Evolutionary conservation across 2,888 invertebrate genomes (phyloP), one percentile per base, ranked within the genome.

Genomic region (Punctoribates punctum): DNA sequence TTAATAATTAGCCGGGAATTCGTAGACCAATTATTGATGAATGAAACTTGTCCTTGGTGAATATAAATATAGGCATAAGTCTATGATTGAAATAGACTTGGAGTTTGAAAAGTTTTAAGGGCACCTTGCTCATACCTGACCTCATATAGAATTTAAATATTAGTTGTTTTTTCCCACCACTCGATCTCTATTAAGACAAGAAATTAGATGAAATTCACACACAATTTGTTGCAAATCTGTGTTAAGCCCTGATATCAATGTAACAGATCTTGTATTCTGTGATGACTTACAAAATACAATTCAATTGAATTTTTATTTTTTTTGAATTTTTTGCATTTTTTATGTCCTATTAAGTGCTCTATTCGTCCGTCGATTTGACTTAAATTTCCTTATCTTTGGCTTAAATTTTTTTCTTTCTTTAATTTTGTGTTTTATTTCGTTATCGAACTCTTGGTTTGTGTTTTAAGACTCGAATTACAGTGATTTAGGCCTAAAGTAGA

Each of bases 401-500:
- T 54, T 54, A 17, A 20, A 20, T 54, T 20, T 3, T 48, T n/a
- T 54, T 54, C 20, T 20, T 54, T 20, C n/a, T 54, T 54, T 20
- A 48, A 48, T 11, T 13, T 20, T 54, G 6, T 8, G 54, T 54
- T 54, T 54, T 54, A 34, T 54, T 13, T 48, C n/a, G 5, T 17
- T 17, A 48, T 17, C 5, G 3, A 48, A n/a, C 20, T 5, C 20
- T 54, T 17, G 17, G 6, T 17, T 54, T 54, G 20, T 54, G 54
- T n/a, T 48, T 48, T 13, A 48, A n/a, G 17, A n/a, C 20, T 54
- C 20, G 54, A 54, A 54, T 54, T 54, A 54, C 54, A 20, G 54
- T 54, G n/a, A 54, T 54, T 54, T 54, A 54, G 54, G 20, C 20
- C 54, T 54, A 54, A 54, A 54, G 54, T 54, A 54, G 54, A 54